These are phyloP conservation scores for Dicyrtomina minuta DNA, from an alignment of 2,888 invertebrate genomes.

Conservation along the genomic window DNA sequence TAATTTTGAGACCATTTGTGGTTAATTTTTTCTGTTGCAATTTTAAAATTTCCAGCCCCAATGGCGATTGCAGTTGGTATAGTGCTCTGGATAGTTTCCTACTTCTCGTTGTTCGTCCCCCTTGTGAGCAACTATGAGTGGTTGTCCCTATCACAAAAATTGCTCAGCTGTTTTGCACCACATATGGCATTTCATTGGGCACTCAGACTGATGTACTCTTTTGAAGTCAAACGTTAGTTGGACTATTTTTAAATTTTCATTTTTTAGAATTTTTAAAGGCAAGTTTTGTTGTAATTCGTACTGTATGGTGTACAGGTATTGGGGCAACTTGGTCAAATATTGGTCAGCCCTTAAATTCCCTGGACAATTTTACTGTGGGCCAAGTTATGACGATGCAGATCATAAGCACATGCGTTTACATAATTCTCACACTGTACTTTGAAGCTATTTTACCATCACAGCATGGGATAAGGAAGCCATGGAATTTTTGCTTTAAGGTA, in stretches of 20 bases:
- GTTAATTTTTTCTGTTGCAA: too few relatives aligned
- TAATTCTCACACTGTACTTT: conserved; percentile 64
- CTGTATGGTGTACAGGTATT: too few relatives aligned
- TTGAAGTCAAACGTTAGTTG: conserved; percentile 52
- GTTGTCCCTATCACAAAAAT: conserved; percentile 42
- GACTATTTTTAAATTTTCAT: too few relatives aligned
- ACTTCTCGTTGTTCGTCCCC: conserved; percentile 44
- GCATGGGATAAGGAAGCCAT: conserved; percentile 68
- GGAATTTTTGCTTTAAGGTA: conserved; percentile 67
- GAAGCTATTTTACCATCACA: conserved; percentile 67
- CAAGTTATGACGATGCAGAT: conserved; percentile 56
- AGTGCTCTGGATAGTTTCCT: conserved; percentile 53
- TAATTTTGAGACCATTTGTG: too few relatives aligned
- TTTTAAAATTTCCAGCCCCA: conserved; percentile 51
- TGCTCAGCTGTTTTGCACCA: conserved; percentile 52
- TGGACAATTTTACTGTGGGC: conserved; percentile 55
- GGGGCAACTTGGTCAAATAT: conserved; percentile 57
- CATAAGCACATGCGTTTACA: conserved; percentile 58
- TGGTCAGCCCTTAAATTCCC: conserved; percentile 54
- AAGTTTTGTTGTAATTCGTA: too few relatives aligned
- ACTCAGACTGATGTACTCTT: conserved; percentile 49
- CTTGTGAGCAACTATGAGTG: conserved; percentile 41
- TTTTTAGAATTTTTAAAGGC: too few relatives aligned
- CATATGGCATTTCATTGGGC: conserved; percentile 54
- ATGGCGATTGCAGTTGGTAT: conserved; percentile 54